Evolutionary conservation across 2,113 vertebrate genomes (phyloP).

Genomic region (Hemiscyllium ocellatum): DNA sequence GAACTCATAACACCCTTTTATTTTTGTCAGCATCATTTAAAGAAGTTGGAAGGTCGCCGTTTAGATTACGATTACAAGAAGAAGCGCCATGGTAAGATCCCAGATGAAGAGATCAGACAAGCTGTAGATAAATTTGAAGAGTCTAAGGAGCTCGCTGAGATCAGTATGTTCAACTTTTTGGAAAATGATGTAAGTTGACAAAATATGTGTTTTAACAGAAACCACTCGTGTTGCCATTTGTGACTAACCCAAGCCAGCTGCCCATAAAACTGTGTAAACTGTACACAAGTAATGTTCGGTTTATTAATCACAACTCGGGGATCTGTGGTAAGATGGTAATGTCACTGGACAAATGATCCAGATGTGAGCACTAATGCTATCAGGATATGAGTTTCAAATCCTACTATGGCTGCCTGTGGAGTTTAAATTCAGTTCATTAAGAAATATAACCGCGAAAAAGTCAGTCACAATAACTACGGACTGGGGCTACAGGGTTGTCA

Average conservation of each 20-base stretch:
- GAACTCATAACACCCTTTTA: background rate
- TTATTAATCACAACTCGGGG: background rate
- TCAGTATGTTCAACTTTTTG: constrained; percentile 94
- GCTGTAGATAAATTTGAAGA: constrained; percentile 93
- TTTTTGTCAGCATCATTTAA: constrained; percentile 74
- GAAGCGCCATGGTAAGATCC: constrained; percentile 82
- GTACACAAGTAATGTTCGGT: background rate
- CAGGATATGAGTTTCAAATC: background rate
- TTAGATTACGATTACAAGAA: constrained; percentile 95
- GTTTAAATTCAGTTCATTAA: background rate
- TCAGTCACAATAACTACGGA: background rate
- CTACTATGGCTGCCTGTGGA: background rate
- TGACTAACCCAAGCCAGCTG: background rate
- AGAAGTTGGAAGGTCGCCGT: constrained; percentile 86
- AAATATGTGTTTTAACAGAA: background rate
- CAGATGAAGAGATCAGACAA: constrained; percentile 80
- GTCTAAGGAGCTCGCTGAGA: constrained; percentile 86
- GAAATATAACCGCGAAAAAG: background rate
- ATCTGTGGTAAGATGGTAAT: background rate
- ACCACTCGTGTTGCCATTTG: background rate
- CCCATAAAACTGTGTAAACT: background rate
- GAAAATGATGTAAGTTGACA: constrained; percentile 82
- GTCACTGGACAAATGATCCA: background rate
- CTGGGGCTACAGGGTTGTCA: background rate
- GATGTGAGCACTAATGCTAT: background rate